A percentile compares a stretch with the other conserved stretches of the same genome.
Evolutionary conservation across 2,888 invertebrate species (phyloP).

Genomic region (Ochropleura plecta): DNA sequence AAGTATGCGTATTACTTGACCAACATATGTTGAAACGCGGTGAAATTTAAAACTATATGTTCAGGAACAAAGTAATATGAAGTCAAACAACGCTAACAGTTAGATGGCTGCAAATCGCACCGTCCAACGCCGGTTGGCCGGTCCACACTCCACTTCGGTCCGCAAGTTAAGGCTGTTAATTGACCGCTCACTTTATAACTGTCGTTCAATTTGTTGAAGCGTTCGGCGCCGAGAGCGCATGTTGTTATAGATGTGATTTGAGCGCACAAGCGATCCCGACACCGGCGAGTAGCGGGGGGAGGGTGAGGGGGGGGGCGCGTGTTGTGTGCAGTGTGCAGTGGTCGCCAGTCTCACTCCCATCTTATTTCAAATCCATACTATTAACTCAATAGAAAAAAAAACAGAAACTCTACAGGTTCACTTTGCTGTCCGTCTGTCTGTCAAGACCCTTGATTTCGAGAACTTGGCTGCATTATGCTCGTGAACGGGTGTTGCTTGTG

Average conservation of each 20-base stretch:
- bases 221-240: conserved; percentile 33
- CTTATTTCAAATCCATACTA: too few species aligned
- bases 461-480: too few species aligned
- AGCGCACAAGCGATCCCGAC: conserved; percentile 8
- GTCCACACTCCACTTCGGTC: neutral
- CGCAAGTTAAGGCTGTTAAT: conserved; percentile 31
- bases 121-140: neutral
- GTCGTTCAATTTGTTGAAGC: conserved; percentile 50
- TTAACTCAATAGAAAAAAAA: too few species aligned
- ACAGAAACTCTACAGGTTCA: too few species aligned
- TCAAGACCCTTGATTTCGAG: too few species aligned
- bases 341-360: neutral
- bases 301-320: neutral
- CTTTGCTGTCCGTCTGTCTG: too few species aligned
- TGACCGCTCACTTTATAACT: conserved; percentile 50
- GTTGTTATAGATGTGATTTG: conserved; percentile 38
- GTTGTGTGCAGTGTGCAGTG: neutral
- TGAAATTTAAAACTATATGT: neutral
- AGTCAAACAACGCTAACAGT: neutral
- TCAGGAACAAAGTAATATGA: neutral
- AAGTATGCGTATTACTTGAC: neutral
- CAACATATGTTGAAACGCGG: neutral
- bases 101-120: neutral
- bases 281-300: neutral
- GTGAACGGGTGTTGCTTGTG: too few species aligned